phyloP scores from a whole-genome alignment of 2,113 vertebrate species.

The Prietella phreatophila region DNA sequence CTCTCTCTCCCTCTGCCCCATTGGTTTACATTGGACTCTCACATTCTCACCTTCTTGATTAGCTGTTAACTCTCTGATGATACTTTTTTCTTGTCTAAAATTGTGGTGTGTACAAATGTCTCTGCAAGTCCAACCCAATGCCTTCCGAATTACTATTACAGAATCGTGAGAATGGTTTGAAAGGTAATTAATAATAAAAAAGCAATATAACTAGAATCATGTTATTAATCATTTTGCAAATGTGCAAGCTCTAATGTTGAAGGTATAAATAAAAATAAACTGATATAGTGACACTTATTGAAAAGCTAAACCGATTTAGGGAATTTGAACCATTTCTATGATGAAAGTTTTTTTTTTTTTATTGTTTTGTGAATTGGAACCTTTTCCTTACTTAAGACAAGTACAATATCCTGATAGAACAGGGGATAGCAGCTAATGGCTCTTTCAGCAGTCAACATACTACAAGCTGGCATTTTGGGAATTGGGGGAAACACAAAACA shows the following conservation, averaged over 20 bases:
- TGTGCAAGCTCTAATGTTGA: neutral
- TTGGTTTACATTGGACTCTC: neutral
- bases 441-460: neutral
- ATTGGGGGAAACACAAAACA: neutral
- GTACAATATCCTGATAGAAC: neutral
- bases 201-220: neutral
- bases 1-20: neutral
- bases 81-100: neutral
- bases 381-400: neutral
- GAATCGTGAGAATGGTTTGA: neutral
- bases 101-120: neutral
- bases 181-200: neutral
- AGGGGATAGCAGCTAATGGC: neutral
- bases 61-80: neutral
- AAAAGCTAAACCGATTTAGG: neutral
- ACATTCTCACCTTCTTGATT: neutral
- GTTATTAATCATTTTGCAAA: neutral
- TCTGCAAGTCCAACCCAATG: neutral
- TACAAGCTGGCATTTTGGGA: neutral
- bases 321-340: neutral
- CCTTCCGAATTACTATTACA: neutral
- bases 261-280: neutral
- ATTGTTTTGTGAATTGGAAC: neutral
- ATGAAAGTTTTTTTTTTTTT: neutral
- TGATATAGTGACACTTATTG: neutral